Base-by-base conservation (phyloP, 1,140 invertebrate genomes). In the Ooceraea biroi region DNA sequence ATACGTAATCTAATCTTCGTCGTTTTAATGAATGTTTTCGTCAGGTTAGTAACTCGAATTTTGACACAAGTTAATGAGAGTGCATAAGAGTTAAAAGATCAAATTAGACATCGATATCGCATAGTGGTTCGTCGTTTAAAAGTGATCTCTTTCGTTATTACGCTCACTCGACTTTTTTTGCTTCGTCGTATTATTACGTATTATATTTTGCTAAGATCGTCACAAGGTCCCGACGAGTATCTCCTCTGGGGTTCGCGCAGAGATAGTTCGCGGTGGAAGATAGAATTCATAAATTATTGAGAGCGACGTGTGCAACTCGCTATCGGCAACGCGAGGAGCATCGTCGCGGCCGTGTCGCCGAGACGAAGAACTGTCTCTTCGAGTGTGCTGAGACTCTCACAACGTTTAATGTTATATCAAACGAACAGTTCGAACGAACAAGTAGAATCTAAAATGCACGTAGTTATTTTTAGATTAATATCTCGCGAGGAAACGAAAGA, bases 211-310 rank as follows among this genome's bases (percentile, higher is more conserved):
- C 46, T n/a, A 36, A 83, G 57, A 74, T 63, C 68, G 36, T 78
- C 65, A 57, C 57, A 14, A 58, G 50, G 17, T 22, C 44, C 72
- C 30, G 17, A 17, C 71, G 57, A 44, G 46, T 77, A 50, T 87
- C 76, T 41, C 12, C 46, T 41, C 25, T 3, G 84, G 74, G 68
- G 82, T 61, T 82, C 36, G 82, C 77, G 52, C 55, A 60, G 30
- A 60, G 85, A 88, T 82, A 87, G 74, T 80, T 85, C 46, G 78
- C 76, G 86, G 85, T 88, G 88, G 90, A 92, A 93, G 93, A 93
- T 93, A 91, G 88, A 92, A 91, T 85, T 80, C 82, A 71, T 94
- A 92, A 93, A 94, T 94, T 94, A 94, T 94, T 94, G 89, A 94
- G 90, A 86, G 85, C 94, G 89, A 92, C 93, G 93, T 94, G 93